Evolutionary conservation across 2,113 vertebrate genomes (phyloP).

Genomic region (Pelvicachromis taeniatus): DNA sequence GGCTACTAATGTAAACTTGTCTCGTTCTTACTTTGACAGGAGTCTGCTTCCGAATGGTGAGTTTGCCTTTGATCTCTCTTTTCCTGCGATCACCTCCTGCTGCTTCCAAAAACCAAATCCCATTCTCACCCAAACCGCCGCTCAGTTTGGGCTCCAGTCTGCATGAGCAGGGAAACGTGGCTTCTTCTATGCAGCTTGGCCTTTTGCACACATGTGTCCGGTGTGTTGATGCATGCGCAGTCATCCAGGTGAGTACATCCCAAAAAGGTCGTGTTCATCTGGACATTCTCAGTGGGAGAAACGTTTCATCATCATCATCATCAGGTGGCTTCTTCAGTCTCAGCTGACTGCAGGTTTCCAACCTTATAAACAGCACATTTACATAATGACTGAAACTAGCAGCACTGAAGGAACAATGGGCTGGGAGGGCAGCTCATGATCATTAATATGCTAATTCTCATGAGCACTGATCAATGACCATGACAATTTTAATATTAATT

Average conservation of each 20-base stretch:
- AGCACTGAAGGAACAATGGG: neutral
- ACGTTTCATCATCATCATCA: accelerated
- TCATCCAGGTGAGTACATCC: neutral
- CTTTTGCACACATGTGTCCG: neutral
- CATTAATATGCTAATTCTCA: neutral
- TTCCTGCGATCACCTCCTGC: neutral
- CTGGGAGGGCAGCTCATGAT: accelerated
- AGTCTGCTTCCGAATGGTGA: conserved; percentile 96
- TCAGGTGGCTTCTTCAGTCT: neutral
- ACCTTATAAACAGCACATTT: neutral
- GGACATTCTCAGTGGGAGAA: neutral
- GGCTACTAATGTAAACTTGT: accelerated
- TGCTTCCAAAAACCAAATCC: neutral
- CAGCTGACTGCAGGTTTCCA: neutral
- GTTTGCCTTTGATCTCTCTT: conserved; percentile 29
- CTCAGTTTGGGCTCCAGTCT: neutral
- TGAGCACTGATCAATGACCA: neutral
- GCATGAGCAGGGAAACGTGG: neutral
- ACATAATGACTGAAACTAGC: neutral
- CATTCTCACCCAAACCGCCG: accelerated
- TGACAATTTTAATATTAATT: neutral
- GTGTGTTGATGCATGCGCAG: too few species aligned
- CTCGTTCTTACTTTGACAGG: conserved; percentile 69
- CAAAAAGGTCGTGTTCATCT: neutral
- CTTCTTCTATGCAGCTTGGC: neutral